phyloP scores from a whole-genome alignment of 2,113 vertebrate genomes.

The Phyllostomus discolor region DNA sequence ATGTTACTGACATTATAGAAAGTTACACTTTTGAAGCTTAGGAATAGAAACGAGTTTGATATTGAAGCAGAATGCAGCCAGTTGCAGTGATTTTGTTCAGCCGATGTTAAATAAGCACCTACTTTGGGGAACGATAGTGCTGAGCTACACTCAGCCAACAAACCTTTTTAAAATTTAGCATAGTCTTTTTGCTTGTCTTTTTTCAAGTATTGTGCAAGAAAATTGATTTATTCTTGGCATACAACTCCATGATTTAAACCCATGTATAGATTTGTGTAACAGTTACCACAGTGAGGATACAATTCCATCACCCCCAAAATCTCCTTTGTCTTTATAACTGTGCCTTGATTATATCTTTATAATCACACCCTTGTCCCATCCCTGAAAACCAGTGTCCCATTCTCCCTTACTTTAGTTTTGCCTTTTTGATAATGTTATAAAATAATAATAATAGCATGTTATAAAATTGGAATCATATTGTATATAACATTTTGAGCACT shows the following conservation, averaged over 20 bases:
- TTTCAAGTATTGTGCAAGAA: neutral
- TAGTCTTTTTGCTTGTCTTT: neutral
- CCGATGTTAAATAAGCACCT: neutral
- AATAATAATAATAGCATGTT: neutral
- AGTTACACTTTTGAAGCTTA: slow-evolving; percentile 21
- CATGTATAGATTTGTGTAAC: neutral
- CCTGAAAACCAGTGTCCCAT: neutral
- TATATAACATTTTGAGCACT: neutral
- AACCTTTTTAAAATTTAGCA: neutral
- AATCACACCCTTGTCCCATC: neutral
- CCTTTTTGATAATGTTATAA: neutral
- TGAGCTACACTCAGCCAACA: neutral
- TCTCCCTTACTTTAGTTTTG: slow-evolving; percentile 6
- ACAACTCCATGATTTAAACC: neutral
- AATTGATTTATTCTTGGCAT: neutral
- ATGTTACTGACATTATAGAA: neutral
- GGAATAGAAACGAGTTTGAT: neutral
- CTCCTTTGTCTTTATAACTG: neutral
- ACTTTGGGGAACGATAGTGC: neutral
- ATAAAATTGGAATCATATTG: neutral
- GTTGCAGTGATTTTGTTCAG: neutral
- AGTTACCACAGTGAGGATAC: neutral
- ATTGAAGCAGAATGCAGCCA: neutral
- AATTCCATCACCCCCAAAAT: neutral
- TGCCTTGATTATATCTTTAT: neutral